Conservation (phyloP, 1,140 invertebrate genomes). For the Homalodisca vitripennis region DNA sequence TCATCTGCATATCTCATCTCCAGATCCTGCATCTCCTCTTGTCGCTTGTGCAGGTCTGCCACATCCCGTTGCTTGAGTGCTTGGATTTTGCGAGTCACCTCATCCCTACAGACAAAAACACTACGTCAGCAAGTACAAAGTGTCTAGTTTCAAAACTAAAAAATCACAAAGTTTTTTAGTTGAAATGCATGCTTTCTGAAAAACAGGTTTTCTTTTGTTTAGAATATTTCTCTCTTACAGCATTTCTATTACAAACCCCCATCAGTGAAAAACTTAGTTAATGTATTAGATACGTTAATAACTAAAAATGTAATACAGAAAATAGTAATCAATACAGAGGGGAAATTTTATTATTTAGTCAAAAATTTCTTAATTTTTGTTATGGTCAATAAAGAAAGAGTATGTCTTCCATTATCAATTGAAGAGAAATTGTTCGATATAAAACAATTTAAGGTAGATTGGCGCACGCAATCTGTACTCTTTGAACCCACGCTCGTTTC, state of each 20-base stretch:
- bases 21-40: slow-evolving; percentile 12
- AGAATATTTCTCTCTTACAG: background rate
- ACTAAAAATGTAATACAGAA: too few species aligned
- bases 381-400: too few species aligned
- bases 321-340: too few species aligned
- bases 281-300: background rate
- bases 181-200: background rate
- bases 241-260: background rate
- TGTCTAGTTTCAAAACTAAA: background rate
- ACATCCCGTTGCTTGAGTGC: background rate
- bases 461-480: too few species aligned
- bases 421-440: too few species aligned
- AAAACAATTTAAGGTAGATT: too few species aligned
- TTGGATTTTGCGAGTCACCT: background rate
- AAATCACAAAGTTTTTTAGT: background rate
- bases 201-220: background rate
- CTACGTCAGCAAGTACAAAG: background rate
- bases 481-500: too few species aligned
- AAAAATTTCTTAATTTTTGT: too few species aligned
- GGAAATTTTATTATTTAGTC: too few species aligned
- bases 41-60: background rate
- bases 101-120: background rate
- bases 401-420: too few species aligned
- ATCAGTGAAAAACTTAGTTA: background rate
- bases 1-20: background rate